These are phyloP conservation scores for Coranthus polyacanthus DNA, from an alignment of 2,797 vertebrate species.

Conservation along the genomic window DNA sequence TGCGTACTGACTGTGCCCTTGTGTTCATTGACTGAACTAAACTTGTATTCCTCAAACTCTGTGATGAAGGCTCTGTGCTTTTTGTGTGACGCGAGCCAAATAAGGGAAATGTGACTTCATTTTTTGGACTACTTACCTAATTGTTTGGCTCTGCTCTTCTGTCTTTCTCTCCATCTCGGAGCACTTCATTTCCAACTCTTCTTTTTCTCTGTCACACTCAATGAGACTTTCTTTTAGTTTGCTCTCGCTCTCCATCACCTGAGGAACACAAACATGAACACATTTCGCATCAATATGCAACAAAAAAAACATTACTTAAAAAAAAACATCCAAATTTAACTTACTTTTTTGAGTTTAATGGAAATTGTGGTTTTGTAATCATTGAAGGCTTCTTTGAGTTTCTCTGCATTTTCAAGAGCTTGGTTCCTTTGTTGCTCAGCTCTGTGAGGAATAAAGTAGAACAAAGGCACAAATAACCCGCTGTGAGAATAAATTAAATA, in stretches of 20 bases:
- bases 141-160: conserved; percentile 55
- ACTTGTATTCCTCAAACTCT: no score
- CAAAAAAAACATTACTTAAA: no score
- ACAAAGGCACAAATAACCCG: not conserved
- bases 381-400: conserved; percentile 89
- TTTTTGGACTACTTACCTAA: conserved; percentile 56
- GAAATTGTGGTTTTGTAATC: conserved; percentile 87
- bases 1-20: no score
- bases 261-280: conserved; percentile 23
- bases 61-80: no score
- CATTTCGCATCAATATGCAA: not conserved
- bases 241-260: conserved; percentile 77
- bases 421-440: conserved; percentile 92
- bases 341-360: conserved; percentile 87
- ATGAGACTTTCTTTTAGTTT: conserved; percentile 80
- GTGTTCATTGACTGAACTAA: no score
- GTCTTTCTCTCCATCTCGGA: conserved; percentile 58
- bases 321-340: not conserved
- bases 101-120: no score
- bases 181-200: conserved; percentile 77
- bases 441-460: conserved; percentile 71
- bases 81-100: no score
- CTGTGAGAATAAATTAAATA: no score
- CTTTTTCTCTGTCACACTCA: conserved; percentile 83
- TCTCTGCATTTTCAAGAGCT: conserved; percentile 89